These are phyloP conservation scores for Nothocercus julius DNA, from an alignment of 2,113 vertebrate genomes.

Conservation along the genomic window DNA sequence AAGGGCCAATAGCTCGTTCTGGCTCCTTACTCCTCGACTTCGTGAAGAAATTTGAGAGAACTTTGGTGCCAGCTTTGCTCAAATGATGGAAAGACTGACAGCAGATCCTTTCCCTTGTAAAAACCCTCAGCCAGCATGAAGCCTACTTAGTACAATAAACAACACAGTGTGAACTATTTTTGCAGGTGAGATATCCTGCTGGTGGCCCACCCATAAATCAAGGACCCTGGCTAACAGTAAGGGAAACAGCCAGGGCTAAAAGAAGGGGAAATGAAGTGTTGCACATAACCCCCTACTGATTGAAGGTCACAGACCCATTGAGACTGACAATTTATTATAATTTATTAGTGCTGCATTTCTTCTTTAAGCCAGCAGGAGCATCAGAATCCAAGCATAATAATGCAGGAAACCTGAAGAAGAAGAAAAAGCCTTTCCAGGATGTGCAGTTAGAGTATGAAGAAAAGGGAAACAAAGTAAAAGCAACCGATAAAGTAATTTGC, in stretches of 20 bases:
- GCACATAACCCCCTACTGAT: conserved; percentile 72
- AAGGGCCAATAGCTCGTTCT: conserved; percentile 17
- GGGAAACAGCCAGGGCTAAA: conserved; percentile 68
- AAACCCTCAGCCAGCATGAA: conserved; percentile 79
- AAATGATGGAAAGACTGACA: conserved; percentile 80
- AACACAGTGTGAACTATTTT: conserved; percentile 87
- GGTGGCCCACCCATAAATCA: conserved; percentile 88
- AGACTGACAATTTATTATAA: conserved; percentile 80
- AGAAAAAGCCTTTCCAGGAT: conserved; percentile 33
- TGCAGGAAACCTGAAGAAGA: conserved; percentile 60
- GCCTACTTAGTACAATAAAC: conserved; percentile 89
- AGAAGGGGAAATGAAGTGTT: conserved; percentile 73
- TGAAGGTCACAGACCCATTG: conserved; percentile 77
- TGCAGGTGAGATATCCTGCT: conserved; percentile 87
- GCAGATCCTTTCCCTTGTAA: conserved; percentile 79
- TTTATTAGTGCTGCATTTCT: conserved; percentile 81
- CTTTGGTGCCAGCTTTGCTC: conserved; percentile 64
- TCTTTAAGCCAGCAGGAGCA: conserved; percentile 76
- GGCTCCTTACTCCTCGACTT: conserved; percentile 33
- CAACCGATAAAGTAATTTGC: not conserved
- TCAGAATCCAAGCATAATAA: conserved; percentile 67
- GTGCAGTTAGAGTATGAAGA: not conserved
- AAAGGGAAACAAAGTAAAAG: conserved; percentile 4
- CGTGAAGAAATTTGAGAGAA: conserved; percentile 74
- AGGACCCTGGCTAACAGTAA: conserved; percentile 71